phyloP scores from a whole-genome alignment of 2,113 vertebrate genomes.

The Anguilla japonica region DNA sequence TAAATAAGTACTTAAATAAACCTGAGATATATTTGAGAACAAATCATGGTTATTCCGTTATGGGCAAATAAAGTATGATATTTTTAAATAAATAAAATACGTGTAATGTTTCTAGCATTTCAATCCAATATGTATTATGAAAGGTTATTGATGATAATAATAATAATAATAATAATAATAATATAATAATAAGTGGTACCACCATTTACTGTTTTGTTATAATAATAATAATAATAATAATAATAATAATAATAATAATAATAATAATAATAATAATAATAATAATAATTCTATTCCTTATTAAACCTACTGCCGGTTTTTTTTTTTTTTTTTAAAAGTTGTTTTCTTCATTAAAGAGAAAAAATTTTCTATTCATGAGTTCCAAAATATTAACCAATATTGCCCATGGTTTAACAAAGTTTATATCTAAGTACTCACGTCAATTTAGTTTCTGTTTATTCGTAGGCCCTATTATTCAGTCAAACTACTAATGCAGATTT shows the following conservation, averaged over 20 bases:
- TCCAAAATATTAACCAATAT: background rate
- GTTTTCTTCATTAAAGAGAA: background rate
- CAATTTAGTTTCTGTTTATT: background rate
- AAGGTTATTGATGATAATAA: background rate
- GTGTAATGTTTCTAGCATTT: background rate
- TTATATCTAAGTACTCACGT: background rate
- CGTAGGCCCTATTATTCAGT: constrained; percentile 6
- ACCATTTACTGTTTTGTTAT: background rate
- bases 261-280: too few species aligned
- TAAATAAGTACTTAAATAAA: background rate
- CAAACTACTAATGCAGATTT: constrained; percentile 7
- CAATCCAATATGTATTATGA: too few species aligned
- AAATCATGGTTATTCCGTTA: too few species aligned
- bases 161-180: constrained; percentile 1
- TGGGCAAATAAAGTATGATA: background rate
- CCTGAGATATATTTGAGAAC: too few species aligned
- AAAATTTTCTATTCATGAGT: background rate
- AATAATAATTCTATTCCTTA: too few species aligned
- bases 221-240: too few species aligned
- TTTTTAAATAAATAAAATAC: background rate
- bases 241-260: too few species aligned
- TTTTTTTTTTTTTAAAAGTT: too few species aligned
- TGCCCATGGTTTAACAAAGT: background rate
- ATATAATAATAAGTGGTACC: background rate
- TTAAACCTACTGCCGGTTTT: too few species aligned